These are phyloP conservation scores for Tipula vernalis DNA, from an alignment of 2,888 invertebrate species.

Conservation along the genomic window DNA sequence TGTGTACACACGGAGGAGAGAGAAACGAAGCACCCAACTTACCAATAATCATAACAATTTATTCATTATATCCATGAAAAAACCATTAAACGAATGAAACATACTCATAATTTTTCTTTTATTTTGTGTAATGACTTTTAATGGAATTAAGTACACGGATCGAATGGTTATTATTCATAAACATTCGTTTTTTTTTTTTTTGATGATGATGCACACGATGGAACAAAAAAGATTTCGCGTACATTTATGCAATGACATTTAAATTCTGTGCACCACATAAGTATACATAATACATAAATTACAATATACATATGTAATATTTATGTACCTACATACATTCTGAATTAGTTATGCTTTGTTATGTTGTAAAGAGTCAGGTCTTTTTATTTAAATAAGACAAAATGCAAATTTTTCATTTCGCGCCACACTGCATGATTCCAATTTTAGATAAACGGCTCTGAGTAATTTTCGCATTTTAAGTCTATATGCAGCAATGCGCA, in stretches of 20 bases:
- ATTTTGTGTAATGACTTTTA: neutral
- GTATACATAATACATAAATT: neutral
- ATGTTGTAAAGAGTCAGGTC: neutral
- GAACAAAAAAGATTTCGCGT: neutral
- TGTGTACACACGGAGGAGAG: neutral
- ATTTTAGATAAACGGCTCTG: neutral
- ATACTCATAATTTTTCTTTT: neutral
- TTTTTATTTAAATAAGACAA: neutral
- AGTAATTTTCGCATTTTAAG: neutral
- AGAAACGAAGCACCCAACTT: neutral
- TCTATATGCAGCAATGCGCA: neutral
- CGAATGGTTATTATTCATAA: neutral
- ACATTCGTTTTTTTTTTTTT: neutral
- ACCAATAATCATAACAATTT: neutral
- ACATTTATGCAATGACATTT: neutral
- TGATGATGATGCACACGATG: neutral
- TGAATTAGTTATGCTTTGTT: neutral
- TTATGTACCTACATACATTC: neutral
- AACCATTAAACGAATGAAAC: neutral
- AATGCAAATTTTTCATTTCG: neutral
- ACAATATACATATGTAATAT: neutral
- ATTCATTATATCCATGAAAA: neutral
- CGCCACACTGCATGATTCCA: neutral
- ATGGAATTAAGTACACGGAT: neutral
- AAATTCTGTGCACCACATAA: neutral